Conservation (phyloP, 2,888 invertebrate genomes). For the Cryptosula pallasiana region DNA sequence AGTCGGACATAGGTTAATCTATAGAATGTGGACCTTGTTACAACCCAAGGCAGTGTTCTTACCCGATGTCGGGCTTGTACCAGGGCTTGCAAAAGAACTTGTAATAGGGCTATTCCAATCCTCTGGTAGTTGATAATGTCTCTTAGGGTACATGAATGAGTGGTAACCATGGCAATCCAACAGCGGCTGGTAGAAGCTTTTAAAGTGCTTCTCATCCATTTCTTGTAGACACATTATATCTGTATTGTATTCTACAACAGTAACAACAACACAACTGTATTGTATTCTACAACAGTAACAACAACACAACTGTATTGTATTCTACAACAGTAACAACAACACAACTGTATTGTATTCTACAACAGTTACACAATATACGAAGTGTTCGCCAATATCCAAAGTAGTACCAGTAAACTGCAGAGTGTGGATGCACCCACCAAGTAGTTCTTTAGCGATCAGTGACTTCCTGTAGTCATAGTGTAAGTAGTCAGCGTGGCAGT, state of each 20-base stretch:
- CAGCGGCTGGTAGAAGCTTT: slow-evolving; percentile 61
- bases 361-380: too few species aligned
- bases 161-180: slow-evolving; percentile 59
- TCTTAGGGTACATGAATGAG: slow-evolving; percentile 25
- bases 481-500: slow-evolving; percentile 77
- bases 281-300: slow-evolving; percentile 67
- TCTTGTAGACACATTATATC: slow-evolving; percentile 90
- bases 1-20: too few species aligned
- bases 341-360: slow-evolving; percentile 83
- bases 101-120: too few species aligned
- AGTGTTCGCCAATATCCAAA: too few species aligned
- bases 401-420: too few species aligned
- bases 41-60: too few species aligned
- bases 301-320: slow-evolving; percentile 84
- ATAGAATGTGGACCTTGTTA: too few species aligned
- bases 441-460: slow-evolving; percentile 74
- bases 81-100: too few species aligned
- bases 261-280: slow-evolving; percentile 82
- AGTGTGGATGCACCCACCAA: slow-evolving; percentile 63
- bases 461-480: slow-evolving; percentile 80
- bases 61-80: too few species aligned
- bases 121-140: not conserved
- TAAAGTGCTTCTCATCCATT: slow-evolving; percentile 74
- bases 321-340: slow-evolving; percentile 64
- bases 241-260: slow-evolving; percentile 69